phyloP scores from a whole-genome alignment of 2,113 vertebrate genomes.

The Elgaria multicarinata region DNA sequence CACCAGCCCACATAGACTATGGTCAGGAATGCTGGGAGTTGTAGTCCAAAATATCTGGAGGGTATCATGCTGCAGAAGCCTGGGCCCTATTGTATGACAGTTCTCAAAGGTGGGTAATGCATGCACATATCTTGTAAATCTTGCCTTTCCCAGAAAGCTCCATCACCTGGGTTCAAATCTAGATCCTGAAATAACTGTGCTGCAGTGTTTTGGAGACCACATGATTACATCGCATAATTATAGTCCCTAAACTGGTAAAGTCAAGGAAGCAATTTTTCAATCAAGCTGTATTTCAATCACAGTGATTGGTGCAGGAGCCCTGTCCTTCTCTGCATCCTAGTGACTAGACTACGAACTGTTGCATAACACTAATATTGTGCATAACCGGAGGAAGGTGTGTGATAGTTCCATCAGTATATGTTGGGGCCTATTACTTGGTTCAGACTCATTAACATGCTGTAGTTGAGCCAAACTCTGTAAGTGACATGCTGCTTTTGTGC shows the following conservation, averaged over 20 bases:
- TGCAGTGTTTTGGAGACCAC: neutral
- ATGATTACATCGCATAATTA: neutral
- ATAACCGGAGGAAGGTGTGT: neutral
- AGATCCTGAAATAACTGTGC: neutral
- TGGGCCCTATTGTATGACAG: neutral
- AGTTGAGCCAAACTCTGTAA: neutral
- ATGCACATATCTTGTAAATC: neutral
- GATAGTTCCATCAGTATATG: neutral
- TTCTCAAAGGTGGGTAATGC: neutral
- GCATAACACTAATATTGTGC: neutral
- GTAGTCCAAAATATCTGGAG: no score
- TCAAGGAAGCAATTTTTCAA: neutral
- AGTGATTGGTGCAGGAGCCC: neutral
- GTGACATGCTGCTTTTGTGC: neutral
- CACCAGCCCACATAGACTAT: no score
- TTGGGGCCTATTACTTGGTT: neutral
- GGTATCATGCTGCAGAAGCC: no score
- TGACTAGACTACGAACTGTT: neutral
- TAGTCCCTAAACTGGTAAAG: neutral
- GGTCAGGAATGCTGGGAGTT: no score
- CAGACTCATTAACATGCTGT: neutral
- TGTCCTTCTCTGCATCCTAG: neutral
- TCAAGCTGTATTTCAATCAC: neutral
- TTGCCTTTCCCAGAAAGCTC: neutral
- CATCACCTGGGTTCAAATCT: no score